Percentiles rank a stretch among this genome's conserved stretches.
Conservation (phyloP, 1,140 invertebrate species). For the Ostrea denselamellosa region DNA sequence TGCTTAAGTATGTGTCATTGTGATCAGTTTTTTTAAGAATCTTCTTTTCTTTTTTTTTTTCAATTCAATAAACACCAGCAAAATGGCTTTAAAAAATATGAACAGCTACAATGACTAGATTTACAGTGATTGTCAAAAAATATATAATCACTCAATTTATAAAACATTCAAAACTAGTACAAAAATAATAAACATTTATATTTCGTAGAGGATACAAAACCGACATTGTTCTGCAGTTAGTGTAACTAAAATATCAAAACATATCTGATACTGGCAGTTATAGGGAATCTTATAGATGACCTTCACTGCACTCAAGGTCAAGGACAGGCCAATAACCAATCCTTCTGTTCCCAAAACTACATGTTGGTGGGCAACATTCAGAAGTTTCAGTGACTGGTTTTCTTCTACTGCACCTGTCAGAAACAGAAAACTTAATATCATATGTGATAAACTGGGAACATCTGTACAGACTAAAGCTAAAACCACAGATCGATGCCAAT, state of each 20-base stretch:
- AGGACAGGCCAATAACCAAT: not conserved
- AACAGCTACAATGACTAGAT: too few relatives aligned
- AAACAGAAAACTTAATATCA: not conserved
- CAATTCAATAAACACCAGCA: too few relatives aligned
- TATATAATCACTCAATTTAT: too few relatives aligned
- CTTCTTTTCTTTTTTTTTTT: too few relatives aligned
- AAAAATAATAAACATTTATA: not conserved
- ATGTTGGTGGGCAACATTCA: not conserved
- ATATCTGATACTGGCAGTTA: not conserved
- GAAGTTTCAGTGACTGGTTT: not conserved
- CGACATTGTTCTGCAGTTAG: not conserved
- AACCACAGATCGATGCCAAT: not conserved
- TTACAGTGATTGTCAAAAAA: too few relatives aligned
- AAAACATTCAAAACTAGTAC: not conserved
- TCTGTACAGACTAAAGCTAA: not conserved
- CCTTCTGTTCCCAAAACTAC: not conserved
- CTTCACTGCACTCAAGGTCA: not conserved
- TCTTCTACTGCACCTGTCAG: not conserved
- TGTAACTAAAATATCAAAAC: not conserved
- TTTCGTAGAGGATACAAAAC: slow-evolving; percentile 7
- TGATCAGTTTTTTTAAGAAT: too few relatives aligned
- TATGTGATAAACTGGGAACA: not conserved
- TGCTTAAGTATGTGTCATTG: too few relatives aligned
- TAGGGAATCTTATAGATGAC: slow-evolving; percentile 1
- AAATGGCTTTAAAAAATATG: too few relatives aligned